phyloP scores from a whole-genome alignment of 2,888 invertebrate genomes.

The Stramonita haemastoma region DNA sequence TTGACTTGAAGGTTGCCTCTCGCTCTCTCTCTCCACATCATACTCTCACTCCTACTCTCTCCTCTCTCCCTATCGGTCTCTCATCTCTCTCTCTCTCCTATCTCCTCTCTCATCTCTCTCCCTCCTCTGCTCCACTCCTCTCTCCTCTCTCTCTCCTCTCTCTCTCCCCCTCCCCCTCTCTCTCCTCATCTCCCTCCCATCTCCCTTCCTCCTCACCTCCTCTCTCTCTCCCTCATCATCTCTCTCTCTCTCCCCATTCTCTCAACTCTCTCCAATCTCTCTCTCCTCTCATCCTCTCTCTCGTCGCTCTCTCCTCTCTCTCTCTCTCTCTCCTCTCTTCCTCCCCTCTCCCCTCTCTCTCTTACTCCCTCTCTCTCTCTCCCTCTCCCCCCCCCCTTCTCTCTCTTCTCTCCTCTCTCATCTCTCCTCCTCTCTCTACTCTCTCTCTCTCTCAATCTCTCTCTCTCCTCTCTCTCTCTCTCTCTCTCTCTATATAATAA shows the following conservation, averaged over 20 bases:
- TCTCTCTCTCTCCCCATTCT: background rate
- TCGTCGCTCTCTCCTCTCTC: background rate
- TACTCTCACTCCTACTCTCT: background rate
- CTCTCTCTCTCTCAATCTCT: too few species aligned
- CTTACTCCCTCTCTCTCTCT: background rate
- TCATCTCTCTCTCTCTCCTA: background rate
- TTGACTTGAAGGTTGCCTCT: too few species aligned
- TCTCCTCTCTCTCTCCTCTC: background rate
- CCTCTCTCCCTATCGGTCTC: background rate
- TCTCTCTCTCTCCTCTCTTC: too few species aligned
- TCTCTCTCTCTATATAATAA: background rate
- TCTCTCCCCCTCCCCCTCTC: background rate
- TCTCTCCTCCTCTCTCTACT: background rate
- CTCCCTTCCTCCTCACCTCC: background rate
- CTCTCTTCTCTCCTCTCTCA: background rate
- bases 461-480: background rate
- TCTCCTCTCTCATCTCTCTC: background rate
- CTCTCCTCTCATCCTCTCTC: too few species aligned
- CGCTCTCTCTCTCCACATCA: background rate
- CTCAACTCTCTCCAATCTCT: too few species aligned
- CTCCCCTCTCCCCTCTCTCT: background rate
- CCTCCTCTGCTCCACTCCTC: background rate
- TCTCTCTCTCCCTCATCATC: background rate
- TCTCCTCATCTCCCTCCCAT: background rate
- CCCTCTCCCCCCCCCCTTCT: background rate